These are phyloP conservation scores for Linyphia triangularis DNA, from an alignment of 2,888 invertebrate species.

Conservation along the genomic window DNA sequence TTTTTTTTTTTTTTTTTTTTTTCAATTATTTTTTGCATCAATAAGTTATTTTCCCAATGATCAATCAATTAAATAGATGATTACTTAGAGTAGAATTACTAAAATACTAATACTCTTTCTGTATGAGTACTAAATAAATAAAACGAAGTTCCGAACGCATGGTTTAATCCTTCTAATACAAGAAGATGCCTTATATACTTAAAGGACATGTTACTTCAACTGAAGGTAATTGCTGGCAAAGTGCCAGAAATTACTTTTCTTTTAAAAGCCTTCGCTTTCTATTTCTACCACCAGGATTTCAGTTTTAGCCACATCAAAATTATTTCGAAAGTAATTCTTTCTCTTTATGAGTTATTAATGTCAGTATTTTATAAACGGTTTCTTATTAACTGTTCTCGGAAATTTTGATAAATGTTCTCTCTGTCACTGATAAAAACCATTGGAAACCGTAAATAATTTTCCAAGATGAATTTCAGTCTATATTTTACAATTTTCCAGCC, in stretches of 20 bases:
- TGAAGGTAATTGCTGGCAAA: background rate
- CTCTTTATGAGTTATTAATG: no score
- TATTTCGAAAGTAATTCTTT: no score
- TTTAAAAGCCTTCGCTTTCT: background rate
- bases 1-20: no score
- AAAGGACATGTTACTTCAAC: background rate
- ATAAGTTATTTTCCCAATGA: no score
- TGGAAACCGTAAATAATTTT: no score
- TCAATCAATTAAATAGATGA: background rate
- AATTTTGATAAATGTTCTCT: no score
- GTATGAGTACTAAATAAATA: background rate
- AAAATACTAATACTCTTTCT: background rate
- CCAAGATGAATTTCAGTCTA: no score
- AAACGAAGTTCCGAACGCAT: background rate
- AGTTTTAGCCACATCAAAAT: background rate
- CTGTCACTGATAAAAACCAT: no score
- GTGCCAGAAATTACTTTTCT: background rate
- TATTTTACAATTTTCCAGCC: no score
- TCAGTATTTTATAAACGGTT: no score
- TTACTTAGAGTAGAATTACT: background rate
- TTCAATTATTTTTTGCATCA: no score
- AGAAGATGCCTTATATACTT: background rate
- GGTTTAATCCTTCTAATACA: background rate
- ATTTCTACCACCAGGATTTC: background rate
- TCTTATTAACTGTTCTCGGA: no score